Percentiles rank a stretch among this genome's conserved stretches.
These are phyloP conservation scores for Theretra japonica DNA, from an alignment of 2,888 invertebrate species.

Conservation along the genomic window DNA sequence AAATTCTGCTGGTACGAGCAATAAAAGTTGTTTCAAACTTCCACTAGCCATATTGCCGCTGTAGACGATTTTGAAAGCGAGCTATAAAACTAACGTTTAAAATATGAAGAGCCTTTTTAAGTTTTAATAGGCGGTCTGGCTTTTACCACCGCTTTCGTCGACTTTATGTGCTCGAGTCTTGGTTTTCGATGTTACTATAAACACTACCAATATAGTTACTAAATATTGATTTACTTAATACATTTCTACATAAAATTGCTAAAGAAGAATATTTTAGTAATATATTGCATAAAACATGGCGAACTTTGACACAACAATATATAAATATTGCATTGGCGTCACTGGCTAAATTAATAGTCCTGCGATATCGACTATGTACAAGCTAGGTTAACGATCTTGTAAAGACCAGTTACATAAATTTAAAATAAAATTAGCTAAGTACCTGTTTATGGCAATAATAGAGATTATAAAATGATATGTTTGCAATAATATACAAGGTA, in stretches of 20 bases:
- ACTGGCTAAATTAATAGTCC: background rate
- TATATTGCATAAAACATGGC: background rate
- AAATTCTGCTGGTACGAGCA: background rate
- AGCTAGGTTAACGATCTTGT: constrained; percentile 13
- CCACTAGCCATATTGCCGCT: background rate
- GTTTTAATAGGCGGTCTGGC: constrained; percentile 7
- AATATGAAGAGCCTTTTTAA: background rate
- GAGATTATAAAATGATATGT: background rate
- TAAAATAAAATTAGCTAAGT: background rate
- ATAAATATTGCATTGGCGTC: background rate
- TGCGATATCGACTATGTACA: background rate
- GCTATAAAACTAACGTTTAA: constrained; percentile 5
- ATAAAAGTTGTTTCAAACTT: constrained; percentile 1
- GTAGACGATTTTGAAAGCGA: background rate
- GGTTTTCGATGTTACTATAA: background rate
- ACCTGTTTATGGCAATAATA: background rate
- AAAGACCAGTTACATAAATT: background rate
- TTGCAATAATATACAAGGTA: background rate
- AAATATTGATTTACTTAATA: background rate
- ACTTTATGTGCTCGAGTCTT: background rate
- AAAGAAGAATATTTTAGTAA: background rate
- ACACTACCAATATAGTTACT: too few relatives aligned
- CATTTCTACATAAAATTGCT: background rate
- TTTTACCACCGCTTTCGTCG: background rate
- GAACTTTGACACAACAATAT: background rate